Conservation (phyloP, 2,113 vertebrate species). For the Carassius gibelio region DNA sequence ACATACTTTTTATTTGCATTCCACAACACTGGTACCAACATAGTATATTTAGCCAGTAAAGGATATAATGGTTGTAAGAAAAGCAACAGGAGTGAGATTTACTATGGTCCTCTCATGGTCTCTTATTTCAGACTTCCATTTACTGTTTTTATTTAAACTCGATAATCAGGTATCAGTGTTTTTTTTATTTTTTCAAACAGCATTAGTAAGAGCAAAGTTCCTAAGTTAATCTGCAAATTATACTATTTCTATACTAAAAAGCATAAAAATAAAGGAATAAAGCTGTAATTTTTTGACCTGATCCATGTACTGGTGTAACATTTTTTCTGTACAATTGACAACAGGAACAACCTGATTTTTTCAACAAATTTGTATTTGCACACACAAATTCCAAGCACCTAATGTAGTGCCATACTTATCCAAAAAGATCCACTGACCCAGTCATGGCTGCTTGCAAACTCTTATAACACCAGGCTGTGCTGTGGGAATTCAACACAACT, state of each 20-base stretch:
- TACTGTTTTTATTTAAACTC: not conserved
- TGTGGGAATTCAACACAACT: not conserved
- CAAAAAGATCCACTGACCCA: slow-evolving; percentile 1
- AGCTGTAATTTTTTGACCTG: not conserved
- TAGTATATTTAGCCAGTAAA: not conserved
- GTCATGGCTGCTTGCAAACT: not conserved
- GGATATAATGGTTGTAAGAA: not conserved
- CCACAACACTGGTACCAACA: not conserved
- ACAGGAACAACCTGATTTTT: not conserved
- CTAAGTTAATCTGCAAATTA: no score
- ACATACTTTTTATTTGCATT: not conserved
- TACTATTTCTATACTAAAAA: no score
- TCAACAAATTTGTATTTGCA: not conserved
- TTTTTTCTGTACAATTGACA: not conserved
- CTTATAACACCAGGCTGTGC: not conserved
- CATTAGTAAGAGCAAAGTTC: not conserved
- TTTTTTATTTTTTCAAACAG: not conserved
- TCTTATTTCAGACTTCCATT: not conserved
- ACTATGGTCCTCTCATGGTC: not conserved
- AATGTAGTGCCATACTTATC: not conserved
- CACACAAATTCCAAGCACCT: not conserved
- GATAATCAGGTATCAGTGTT: not conserved
- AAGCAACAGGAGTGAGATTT: not conserved
- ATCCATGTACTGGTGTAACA: not conserved
- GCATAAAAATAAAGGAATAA: no score